Base-by-base conservation (phyloP, 2,888 invertebrate genomes). In the Trissolcus brochymenae region DNA sequence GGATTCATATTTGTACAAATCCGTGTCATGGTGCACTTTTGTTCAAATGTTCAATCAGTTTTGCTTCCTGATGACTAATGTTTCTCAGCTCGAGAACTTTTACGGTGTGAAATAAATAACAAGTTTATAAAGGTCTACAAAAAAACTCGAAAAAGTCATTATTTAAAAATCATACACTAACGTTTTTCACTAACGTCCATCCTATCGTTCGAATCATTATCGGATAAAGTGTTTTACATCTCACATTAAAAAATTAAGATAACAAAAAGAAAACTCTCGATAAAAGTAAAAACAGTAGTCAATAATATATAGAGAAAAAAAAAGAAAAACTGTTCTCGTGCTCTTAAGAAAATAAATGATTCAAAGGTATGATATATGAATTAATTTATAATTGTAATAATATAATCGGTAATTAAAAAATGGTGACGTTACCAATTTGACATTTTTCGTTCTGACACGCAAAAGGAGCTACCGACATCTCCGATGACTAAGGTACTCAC, bases 371-470 rank as follows among this genome's bases (percentile, higher is more conserved):
- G 78, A 81, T 79, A 81, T 79, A 76, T 82, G 82, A 80, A 80
- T 84, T 82, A 79, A 79, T 84, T 65, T 82, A 79, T 85, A 82
- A 81, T 82, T 84, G 60, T 84, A 85, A 84, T 80, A 84, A 81
- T 82, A 80, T 84, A 59, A 85, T 82, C 81, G 81, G 82, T 84
- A 81, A 84, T 14, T 77, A 84, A 84, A 85, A 86, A 89, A 89
- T 89, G 89, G 89, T 88, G 87, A 89, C 89, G 89, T 89, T 89
- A 89, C 88, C 88, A 89, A 89, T 89, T 89, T 89, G 88, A 89
- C 88, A 88, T 89, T 89, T 89, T 89, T 89, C 89, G 89, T 89
- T 89, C 88, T 89, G 88, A 89, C 89, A 89, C 88, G 89, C 89
- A 88, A 87, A 83, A 83, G 89, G 89, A 89, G 88, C 89, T 89